Evolutionary conservation across 2,797 vertebrate genomes (phyloP).

Genomic region (Sylvia borin): DNA sequence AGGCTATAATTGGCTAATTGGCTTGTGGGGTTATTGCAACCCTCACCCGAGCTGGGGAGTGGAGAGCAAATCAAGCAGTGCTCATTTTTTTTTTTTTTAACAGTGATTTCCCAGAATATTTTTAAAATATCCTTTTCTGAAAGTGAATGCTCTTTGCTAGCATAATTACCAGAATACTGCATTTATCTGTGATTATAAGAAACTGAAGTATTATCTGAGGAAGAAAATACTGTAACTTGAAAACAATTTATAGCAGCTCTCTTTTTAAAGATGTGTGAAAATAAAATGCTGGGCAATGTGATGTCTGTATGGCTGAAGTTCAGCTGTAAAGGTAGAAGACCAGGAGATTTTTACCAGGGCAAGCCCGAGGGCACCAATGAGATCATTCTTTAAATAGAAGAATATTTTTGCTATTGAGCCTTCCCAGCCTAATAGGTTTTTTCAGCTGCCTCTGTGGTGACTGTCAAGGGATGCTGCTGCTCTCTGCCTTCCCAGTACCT

Average conservation of each 20-base stretch:
- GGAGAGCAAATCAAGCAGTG: neutral
- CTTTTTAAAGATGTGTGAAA: neutral
- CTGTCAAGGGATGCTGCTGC: neutral
- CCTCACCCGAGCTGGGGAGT: neutral
- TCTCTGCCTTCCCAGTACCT: neutral
- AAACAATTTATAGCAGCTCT: neutral
- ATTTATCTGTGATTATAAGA: slow-evolving; percentile 23
- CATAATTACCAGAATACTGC: slow-evolving; percentile 29
- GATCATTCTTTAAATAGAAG: neutral
- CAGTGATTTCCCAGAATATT: neutral
- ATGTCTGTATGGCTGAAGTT: neutral
- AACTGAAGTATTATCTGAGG: neutral
- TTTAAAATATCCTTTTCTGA: neutral
- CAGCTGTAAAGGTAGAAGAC: neutral
- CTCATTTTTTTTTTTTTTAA: neutral
- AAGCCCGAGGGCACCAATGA: neutral
- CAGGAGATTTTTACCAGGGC: neutral
- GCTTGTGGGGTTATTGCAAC: neutral
- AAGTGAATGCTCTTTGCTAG: neutral
- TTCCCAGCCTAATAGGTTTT: neutral
- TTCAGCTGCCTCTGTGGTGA: neutral
- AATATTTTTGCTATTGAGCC: neutral
- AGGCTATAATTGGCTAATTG: neutral
- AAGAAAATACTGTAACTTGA: slow-evolving; percentile 6
- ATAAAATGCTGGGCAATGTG: neutral